Evolutionary conservation across 2,888 invertebrate genomes (phyloP).

Genomic region (Erpobdella octoculata): DNA sequence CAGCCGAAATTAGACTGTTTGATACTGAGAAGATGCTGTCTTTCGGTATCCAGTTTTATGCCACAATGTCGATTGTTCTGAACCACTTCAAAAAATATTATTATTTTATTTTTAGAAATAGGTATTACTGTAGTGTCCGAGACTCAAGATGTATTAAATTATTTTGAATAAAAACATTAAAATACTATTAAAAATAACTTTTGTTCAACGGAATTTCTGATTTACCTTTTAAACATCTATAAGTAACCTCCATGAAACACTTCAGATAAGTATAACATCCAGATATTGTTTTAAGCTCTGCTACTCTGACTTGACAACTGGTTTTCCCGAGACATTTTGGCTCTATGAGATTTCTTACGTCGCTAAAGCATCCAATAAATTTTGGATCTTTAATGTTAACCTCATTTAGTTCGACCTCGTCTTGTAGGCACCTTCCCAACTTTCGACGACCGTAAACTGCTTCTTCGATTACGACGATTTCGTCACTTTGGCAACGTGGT

Average conservation of each 20-base stretch:
- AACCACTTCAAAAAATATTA: background rate
- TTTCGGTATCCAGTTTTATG: background rate
- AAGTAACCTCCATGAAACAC: background rate
- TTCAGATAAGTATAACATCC: background rate
- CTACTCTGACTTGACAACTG: slow-evolving; percentile 10
- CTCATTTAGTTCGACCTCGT: background rate
- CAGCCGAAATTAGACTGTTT: background rate
- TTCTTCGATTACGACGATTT: background rate
- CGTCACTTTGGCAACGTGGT: slow-evolving; percentile 12
- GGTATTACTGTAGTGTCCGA: no score
- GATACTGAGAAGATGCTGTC: background rate
- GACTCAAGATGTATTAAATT: no score
- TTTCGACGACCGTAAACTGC: background rate
- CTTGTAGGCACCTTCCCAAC: slow-evolving; percentile 14
- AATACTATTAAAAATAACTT: no score
- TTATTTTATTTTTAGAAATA: no score
- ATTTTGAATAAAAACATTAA: no score
- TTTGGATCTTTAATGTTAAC: background rate
- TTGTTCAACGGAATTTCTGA: no score
- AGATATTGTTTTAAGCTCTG: background rate
- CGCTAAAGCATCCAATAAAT: slow-evolving; percentile 5
- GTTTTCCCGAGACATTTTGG: slow-evolving; percentile 13
- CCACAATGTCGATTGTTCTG: background rate
- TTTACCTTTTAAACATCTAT: slow-evolving; percentile 17
- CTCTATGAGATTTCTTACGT: slow-evolving; percentile 12